These are phyloP conservation scores for Azorinus chamasolen DNA, from an alignment of 2,888 invertebrate genomes.

Conservation along the genomic window DNA sequence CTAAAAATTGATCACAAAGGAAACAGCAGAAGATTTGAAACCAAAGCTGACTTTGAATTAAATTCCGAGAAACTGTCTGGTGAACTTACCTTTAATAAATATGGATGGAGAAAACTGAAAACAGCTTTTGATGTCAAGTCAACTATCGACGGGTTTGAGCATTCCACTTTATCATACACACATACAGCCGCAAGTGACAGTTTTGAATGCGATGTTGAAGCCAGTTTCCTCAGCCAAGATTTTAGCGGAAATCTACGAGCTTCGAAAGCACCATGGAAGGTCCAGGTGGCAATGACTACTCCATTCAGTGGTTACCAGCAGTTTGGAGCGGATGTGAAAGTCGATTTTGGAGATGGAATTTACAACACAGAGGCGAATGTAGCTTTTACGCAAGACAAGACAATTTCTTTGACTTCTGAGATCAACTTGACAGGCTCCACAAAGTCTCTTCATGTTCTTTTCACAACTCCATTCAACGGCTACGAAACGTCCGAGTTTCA, in stretches of 20 bases:
- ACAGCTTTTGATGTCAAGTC: slow-evolving; percentile 40
- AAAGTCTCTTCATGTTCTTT: slow-evolving; percentile 6
- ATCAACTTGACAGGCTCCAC: slow-evolving; percentile 25
- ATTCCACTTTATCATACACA: slow-evolving; percentile 25
- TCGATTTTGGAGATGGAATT: slow-evolving; percentile 15
- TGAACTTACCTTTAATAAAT: slow-evolving; percentile 35
- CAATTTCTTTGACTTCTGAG: slow-evolving; percentile 33
- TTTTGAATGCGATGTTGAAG: slow-evolving; percentile 50
- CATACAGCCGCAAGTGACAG: slow-evolving; percentile 52
- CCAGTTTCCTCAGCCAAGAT: slow-evolving; percentile 40
- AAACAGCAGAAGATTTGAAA: slow-evolving; percentile 29
- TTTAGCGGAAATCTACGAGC: slow-evolving; percentile 39
- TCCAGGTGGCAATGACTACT: slow-evolving; percentile 24
- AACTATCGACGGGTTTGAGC: slow-evolving; percentile 48
- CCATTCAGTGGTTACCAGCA: slow-evolving; percentile 44
- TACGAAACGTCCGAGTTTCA: slow-evolving; percentile 30
- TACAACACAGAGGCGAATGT: slow-evolving; percentile 31
- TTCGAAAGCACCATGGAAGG: slow-evolving; percentile 28
- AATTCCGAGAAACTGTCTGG: slow-evolving; percentile 31
- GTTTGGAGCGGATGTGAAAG: slow-evolving; percentile 39
- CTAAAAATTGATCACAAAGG: slow-evolving; percentile 36
- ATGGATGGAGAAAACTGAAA: slow-evolving; percentile 48
- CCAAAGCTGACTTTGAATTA: slow-evolving; percentile 38
- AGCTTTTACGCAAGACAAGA: slow-evolving; percentile 44
- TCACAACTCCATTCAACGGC: slow-evolving; percentile 45